Evolutionary conservation across 2,797 vertebrate genomes (phyloP).

Genomic region (Eutrigla gurnardus): DNA sequence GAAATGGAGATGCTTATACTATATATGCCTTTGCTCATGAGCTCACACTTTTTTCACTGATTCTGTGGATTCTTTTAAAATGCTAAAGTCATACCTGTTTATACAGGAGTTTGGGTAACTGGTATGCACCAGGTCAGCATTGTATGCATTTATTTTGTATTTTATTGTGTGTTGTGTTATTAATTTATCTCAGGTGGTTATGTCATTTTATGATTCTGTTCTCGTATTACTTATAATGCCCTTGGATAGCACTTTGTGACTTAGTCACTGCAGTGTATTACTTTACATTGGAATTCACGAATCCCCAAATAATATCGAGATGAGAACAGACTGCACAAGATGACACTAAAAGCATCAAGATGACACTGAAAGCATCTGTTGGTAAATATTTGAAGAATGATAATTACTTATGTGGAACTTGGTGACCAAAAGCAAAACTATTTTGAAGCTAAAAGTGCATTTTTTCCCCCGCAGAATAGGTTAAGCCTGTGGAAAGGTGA

Average conservation of each 20-base stretch:
- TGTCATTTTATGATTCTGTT: too few species aligned
- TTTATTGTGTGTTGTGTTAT: too few species aligned
- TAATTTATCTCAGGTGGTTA: too few species aligned
- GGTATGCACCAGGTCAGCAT: too few species aligned
- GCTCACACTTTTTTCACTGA: too few species aligned
- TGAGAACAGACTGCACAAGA: neutral
- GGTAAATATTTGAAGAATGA: neutral
- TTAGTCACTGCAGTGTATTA: neutral
- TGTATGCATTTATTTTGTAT: too few species aligned
- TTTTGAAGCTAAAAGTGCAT: neutral
- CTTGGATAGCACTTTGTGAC: neutral
- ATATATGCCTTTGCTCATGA: too few species aligned
- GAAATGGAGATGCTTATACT: too few species aligned
- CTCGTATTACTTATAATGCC: neutral
- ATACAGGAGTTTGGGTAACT: too few species aligned
- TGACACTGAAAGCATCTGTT: neutral
- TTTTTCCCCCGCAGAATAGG: constrained; percentile 4
- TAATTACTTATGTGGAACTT: constrained; percentile 7
- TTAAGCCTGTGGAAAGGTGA: constrained; percentile 1
- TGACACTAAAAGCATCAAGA: neutral
- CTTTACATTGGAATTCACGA: neutral
- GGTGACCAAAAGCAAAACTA: constrained; percentile 8
- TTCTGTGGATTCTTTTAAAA: too few species aligned
- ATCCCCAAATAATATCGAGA: neutral
- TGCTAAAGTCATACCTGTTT: too few species aligned